Base-by-base conservation (phyloP, 2,797 vertebrate species). In the Pristis pectinata region DNA sequence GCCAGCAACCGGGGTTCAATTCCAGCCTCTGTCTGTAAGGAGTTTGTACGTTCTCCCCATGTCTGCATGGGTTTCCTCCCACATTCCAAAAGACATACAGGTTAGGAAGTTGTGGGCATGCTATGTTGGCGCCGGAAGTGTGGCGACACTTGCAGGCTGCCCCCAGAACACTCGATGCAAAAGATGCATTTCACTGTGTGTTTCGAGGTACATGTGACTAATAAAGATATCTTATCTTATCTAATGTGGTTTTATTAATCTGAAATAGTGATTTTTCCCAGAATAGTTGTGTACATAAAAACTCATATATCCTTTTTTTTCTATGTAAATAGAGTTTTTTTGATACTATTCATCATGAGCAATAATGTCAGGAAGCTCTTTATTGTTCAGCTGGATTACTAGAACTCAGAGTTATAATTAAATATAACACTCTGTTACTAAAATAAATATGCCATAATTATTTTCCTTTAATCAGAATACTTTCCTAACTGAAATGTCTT, bases 271-370 rank as follows among this genome's bases (percentile, higher is more conserved):
- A 93, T n/a, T 93, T 72, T 93, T 30, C n/a, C n/a, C 67, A 44
- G 41, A 70, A 93, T 93, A 93, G 91, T 72, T 41, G n/a, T 91
- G 72, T 72, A 27, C 67, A 93, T 72, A 93, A 70, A 93, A 93
- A 92, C 17, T 34, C 61, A 92, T 61, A 49, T 92, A 92, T n/a
- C 34, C 64, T n/a, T n/a, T n/a, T n/a, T n/a, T 30, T 70, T 93
- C 70, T 74, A 49, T 76, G 49, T 53, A 74, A 44, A 76, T 49
- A 22, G 44, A 93, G 41, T 72, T 34, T 22, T n/a, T 74, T 93
- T 24, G 70, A 30, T 76, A 74, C 92, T 70, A 74, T 53, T 70
- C 76, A 70, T 53, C 92, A 94, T 22, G 17, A 74, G 49, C 70
- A 74, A 74, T 30, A 22, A 72, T 76, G 22, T 94, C 70, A 94